Conservation (phyloP, 1,140 invertebrate genomes). For the Paraescarpia echinospica region DNA sequence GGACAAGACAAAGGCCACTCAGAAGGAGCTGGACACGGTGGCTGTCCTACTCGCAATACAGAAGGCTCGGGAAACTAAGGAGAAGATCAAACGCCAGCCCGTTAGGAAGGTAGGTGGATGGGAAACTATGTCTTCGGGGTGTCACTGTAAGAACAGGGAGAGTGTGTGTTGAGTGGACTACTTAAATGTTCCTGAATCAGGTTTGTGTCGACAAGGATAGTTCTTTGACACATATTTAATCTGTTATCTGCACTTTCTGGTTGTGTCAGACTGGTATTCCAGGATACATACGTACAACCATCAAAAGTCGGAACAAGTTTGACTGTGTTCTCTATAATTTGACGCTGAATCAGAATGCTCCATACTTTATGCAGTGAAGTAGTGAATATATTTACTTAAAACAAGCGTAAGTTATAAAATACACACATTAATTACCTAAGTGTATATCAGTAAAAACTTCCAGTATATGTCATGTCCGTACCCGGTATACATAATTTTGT, state of each 20-base stretch:
- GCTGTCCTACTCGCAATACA: conserved; percentile 83
- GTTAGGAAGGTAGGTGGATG: conserved; percentile 27
- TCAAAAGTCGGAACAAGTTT: not conserved
- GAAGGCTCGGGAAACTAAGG: conserved; percentile 66
- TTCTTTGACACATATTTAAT: not conserved
- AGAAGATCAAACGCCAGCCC: conserved; percentile 22
- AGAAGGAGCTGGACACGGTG: conserved; percentile 88
- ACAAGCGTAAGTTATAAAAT: not conserved
- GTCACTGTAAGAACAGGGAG: not conserved
- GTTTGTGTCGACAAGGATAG: not conserved
- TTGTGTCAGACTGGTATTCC: not conserved
- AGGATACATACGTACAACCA: not conserved
- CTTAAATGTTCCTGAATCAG: not conserved
- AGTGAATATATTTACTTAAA: not conserved
- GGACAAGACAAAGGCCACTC: conserved; percentile 82
- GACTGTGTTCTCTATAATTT: not conserved
- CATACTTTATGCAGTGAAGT: not conserved
- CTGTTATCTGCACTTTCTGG: not conserved
- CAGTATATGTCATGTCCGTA: not conserved
- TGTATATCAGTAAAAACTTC: not conserved
- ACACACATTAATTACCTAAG: not conserved
- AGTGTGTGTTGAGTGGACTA: not conserved
- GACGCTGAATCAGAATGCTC: not conserved
- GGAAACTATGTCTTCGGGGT: conserved; percentile 34
- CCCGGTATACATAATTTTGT: not conserved